Evolutionary conservation across 2,113 vertebrate species (phyloP).

Genomic region (Solea senegalensis): DNA sequence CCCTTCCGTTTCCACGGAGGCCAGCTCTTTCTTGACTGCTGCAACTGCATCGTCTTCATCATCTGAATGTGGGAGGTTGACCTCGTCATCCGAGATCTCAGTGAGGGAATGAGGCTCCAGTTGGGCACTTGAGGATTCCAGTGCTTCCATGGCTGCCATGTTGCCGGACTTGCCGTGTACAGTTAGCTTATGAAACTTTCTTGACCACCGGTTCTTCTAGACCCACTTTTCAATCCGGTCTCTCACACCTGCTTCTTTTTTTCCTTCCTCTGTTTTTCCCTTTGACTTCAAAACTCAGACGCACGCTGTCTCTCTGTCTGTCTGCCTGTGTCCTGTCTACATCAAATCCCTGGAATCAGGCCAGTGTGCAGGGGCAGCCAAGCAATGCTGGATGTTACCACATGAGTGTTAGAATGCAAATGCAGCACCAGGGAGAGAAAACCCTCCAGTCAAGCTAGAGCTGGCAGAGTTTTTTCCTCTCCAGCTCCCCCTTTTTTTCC

Average conservation of each 20-base stretch:
- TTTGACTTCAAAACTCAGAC: constrained; percentile 27
- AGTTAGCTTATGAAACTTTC: constrained; percentile 9
- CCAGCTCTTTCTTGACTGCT: constrained; percentile 52
- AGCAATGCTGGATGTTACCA: constrained; percentile 66
- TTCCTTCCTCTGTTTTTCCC: constrained; percentile 21
- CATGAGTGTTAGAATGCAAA: constrained; percentile 72
- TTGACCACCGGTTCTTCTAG: constrained; percentile 18
- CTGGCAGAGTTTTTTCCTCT: constrained; percentile 55
- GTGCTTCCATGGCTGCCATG: constrained; percentile 77
- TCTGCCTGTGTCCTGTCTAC: constrained; percentile 45
- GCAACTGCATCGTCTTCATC: constrained; percentile 70
- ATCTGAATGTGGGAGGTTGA: constrained; percentile 76
- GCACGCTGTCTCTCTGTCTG: constrained; percentile 24
- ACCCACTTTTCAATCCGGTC: not conserved
- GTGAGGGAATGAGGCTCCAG: constrained; percentile 72
- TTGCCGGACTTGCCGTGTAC: constrained; percentile 24
- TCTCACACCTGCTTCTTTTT: constrained; percentile 48
- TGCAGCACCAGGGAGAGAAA: constrained; percentile 75
- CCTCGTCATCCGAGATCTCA: constrained; percentile 81
- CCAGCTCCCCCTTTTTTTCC: constrained; percentile 62
- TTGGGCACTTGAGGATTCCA: constrained; percentile 66
- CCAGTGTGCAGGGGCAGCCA: constrained; percentile 57
- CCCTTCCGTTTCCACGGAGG: constrained; percentile 40
- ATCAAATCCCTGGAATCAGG: constrained; percentile 52
- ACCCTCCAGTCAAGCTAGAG: constrained; percentile 71